These are phyloP conservation scores for Albula glossodonta DNA, from an alignment of 2,113 vertebrate genomes.

Conservation along the genomic window DNA sequence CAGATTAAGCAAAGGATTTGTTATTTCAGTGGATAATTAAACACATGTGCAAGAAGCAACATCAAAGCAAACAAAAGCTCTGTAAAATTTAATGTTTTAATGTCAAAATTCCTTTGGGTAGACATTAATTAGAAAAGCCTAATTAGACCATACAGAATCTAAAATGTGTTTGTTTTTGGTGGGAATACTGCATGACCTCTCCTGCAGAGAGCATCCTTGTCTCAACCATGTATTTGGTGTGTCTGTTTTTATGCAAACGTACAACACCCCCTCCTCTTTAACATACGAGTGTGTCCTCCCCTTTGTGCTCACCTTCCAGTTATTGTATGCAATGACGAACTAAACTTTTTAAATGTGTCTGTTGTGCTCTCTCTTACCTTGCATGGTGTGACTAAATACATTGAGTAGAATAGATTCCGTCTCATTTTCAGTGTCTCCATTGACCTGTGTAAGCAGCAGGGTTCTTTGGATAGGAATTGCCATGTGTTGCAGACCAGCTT, in stretches of 20 bases:
- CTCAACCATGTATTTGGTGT: not conserved
- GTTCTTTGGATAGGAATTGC: not conserved
- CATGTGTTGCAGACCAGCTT: not conserved
- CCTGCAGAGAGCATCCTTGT: not conserved
- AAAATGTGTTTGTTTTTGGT: not conserved
- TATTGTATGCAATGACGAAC: not conserved
- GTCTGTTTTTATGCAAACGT: not conserved
- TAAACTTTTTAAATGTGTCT: not conserved
- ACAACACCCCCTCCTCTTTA: not conserved
- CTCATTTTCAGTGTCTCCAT: not conserved
- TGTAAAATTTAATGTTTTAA: not conserved
- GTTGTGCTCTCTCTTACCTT: not conserved
- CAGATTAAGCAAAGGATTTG: not conserved
- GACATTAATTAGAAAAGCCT: not conserved
- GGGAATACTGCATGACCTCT: not conserved
- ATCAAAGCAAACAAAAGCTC: not conserved
- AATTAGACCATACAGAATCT: not conserved
- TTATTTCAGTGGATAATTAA: not conserved
- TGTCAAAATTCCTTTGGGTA: not conserved
- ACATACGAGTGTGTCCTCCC: not conserved
- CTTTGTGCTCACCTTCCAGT: not conserved
- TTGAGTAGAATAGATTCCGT: not conserved
- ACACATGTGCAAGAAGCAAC: conserved; percentile 15
- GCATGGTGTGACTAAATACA: conserved; percentile 5
- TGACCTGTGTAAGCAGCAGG: not conserved